Evolutionary conservation across 2,888 invertebrate genomes (phyloP).

Genomic region (Alviniconcha strummeri): DNA sequence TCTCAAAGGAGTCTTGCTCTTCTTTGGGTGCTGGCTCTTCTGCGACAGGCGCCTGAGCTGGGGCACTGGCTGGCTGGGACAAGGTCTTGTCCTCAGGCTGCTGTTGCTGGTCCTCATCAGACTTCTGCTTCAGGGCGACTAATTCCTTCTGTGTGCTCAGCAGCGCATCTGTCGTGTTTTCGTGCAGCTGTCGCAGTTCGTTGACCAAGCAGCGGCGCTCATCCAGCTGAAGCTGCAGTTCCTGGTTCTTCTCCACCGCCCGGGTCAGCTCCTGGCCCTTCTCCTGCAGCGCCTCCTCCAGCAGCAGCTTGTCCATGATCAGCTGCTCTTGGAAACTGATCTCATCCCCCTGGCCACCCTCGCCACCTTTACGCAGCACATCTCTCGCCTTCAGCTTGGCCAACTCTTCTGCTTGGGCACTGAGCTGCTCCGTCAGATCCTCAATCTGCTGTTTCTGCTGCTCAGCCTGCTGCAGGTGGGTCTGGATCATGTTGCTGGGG

Average conservation of each 20-base stretch:
- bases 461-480: slow-evolving; percentile 26
- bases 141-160: background rate
- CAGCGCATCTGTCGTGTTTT: slow-evolving; percentile 8
- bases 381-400: slow-evolving; percentile 30
- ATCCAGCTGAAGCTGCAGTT: slow-evolving; percentile 31
- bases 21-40: background rate
- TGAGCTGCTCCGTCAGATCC: slow-evolving; percentile 16
- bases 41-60: too few species aligned
- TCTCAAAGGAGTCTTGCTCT: slow-evolving; percentile 6
- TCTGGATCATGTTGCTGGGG: slow-evolving; percentile 29
- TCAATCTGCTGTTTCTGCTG: slow-evolving; percentile 29
- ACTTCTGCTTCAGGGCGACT: background rate
- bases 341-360: slow-evolving; percentile 8
- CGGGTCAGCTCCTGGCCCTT: slow-evolving; percentile 38
- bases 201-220: slow-evolving; percentile 25
- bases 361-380: background rate
- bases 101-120: background rate
- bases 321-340: slow-evolving; percentile 24
- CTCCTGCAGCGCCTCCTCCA: slow-evolving; percentile 41
- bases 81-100: too few species aligned
- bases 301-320: slow-evolving; percentile 27
- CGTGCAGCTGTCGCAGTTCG: slow-evolving; percentile 19
- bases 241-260: slow-evolving; percentile 27
- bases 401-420: slow-evolving; percentile 12
- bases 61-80: too few species aligned